phyloP scores from a whole-genome alignment of 2,113 vertebrate species.

The Peucedramus taeniatus region DNA sequence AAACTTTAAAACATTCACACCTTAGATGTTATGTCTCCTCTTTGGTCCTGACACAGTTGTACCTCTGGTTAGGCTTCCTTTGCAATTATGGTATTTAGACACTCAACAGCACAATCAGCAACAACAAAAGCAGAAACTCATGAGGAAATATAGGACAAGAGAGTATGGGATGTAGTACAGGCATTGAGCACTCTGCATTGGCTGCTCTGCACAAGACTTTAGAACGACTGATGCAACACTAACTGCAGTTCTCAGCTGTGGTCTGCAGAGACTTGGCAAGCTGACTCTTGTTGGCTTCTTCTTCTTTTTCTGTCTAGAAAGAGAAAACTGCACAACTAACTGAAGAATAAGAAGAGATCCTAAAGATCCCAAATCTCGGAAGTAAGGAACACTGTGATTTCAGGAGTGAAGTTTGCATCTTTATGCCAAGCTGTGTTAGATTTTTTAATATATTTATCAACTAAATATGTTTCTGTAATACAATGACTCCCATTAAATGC shows the following conservation, averaged over 20 bases:
- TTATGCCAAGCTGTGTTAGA: not conserved
- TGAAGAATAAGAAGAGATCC: not conserved
- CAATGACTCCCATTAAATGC: not conserved
- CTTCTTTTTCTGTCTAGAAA: not conserved
- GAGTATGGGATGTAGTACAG: not conserved
- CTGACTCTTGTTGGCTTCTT: not conserved
- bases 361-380: not conserved
- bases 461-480: not conserved
- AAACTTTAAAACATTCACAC: not conserved
- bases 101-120: not conserved
- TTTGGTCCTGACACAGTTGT: not conserved
- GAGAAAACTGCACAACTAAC: not conserved
- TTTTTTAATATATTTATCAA: not conserved
- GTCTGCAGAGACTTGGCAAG: not conserved
- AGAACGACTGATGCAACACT: not conserved
- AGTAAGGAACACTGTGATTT: not conserved
- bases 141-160: not conserved
- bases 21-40: not conserved
- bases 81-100: not conserved
- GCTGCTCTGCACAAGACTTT: not conserved
- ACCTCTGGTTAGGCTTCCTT: not conserved
- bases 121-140: not conserved
- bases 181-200: not conserved
- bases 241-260: not conserved
- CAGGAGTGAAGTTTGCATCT: not conserved